Conservation (phyloP, 2,888 invertebrate genomes). For the Eurois occulta region DNA sequence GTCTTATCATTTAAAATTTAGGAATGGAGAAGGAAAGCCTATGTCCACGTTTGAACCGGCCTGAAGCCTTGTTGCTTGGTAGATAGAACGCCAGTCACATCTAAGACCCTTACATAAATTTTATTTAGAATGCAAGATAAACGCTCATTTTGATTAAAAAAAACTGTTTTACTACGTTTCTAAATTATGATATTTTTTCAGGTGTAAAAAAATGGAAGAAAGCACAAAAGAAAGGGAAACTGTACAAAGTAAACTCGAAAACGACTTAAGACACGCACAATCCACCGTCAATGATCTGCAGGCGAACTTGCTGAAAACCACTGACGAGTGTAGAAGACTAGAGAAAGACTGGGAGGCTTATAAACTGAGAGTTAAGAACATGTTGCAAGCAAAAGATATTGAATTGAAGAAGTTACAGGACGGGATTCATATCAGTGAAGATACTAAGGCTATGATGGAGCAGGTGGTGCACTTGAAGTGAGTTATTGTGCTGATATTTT, state of each 20-base stretch:
- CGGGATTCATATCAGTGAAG: conserved; percentile 77
- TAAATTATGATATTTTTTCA: conserved; percentile 62
- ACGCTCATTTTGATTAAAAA: background rate
- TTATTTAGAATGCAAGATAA: background rate
- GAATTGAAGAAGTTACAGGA: conserved; percentile 82
- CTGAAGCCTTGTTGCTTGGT: background rate
- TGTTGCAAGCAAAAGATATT: conserved; percentile 83
- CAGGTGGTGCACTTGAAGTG: conserved; percentile 82
- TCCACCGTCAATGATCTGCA: conserved; percentile 77
- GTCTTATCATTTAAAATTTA: background rate
- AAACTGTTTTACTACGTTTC: background rate
- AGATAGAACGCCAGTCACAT: background rate
- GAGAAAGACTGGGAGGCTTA: conserved; percentile 87
- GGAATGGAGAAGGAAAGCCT: background rate
- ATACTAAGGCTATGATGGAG: conserved; percentile 80
- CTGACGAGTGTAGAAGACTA: conserved; percentile 79
- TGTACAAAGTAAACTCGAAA: conserved; percentile 78
- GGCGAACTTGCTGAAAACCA: conserved; percentile 76
- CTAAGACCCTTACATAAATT: background rate
- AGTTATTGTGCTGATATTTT: conserved; percentile 53
- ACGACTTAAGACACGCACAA: conserved; percentile 83
- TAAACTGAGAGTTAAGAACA: conserved; percentile 85
- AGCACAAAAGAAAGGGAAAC: conserved; percentile 70
- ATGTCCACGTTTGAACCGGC: background rate
- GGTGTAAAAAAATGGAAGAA: conserved; percentile 73